Conservation (phyloP, 2,797 vertebrate genomes). For the Chlorospingus flavigularis region DNA sequence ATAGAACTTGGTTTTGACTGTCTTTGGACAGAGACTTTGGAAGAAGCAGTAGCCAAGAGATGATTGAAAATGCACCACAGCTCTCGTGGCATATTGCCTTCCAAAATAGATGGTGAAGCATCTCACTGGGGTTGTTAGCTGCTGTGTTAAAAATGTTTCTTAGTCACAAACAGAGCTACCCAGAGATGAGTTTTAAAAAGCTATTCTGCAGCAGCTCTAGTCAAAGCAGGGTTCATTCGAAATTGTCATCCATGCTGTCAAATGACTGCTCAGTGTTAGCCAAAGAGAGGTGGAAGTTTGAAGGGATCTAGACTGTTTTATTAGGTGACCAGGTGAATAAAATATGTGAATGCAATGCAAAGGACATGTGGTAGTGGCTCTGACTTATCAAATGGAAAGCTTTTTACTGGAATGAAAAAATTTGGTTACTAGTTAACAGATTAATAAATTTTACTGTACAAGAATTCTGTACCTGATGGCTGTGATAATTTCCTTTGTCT, state of each 20-base stretch:
- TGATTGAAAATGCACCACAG: not conserved
- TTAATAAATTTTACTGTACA: not conserved
- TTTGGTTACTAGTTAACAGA: not conserved
- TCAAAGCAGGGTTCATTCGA: not conserved
- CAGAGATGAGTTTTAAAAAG: not conserved
- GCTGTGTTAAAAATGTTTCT: not conserved
- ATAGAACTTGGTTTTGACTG: not conserved
- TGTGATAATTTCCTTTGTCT: not conserved
- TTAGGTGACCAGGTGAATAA: not conserved
- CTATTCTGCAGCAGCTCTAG: not conserved
- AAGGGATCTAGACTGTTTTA: not conserved
- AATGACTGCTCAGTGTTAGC: not conserved
- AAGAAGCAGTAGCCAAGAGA: not conserved
- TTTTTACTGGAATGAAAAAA: not conserved
- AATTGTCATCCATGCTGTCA: not conserved
- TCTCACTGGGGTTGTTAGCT: not conserved
- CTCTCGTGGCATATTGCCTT: not conserved
- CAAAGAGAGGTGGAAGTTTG: not conserved
- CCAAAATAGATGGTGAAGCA: not conserved
- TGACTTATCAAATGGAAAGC: not conserved
- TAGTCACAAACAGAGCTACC: not conserved
- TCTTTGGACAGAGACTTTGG: not conserved
- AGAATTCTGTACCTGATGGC: not conserved
- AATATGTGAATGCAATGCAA: not conserved
- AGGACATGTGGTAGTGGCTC: not conserved